phyloP scores from a whole-genome alignment of 2,888 invertebrate genomes.

The Beris chalybata region DNA sequence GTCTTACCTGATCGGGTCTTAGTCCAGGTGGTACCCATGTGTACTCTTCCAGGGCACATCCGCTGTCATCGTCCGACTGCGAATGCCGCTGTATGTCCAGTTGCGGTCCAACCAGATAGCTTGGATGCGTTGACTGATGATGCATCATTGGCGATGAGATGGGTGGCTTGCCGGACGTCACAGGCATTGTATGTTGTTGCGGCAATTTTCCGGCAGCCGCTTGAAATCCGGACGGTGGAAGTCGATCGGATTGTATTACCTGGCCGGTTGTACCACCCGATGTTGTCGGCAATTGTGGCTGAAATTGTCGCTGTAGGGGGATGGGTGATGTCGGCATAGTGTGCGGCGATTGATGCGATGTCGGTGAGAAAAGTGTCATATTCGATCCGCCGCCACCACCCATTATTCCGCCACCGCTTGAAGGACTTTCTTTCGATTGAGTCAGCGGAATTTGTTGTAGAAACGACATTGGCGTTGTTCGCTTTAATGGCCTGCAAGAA shows the following conservation, averaged over 20 bases:
- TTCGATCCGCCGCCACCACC: conserved; percentile 49
- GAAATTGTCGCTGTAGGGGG: conserved; percentile 51
- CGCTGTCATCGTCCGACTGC: conserved; percentile 96
- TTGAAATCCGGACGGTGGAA: conserved; percentile 40
- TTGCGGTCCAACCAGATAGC: conserved; percentile 52
- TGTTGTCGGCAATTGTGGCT: conserved; percentile 36
- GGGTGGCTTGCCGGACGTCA: conserved; percentile 36
- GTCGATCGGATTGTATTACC: conserved; percentile 20
- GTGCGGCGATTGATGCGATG: conserved; percentile 34
- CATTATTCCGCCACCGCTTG: conserved; percentile 20
- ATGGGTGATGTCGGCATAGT: conserved; percentile 51
- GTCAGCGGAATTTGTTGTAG: conserved; percentile 40
- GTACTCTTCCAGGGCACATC: conserved; percentile 98
- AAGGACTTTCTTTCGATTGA: conserved; percentile 36
- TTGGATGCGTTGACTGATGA: conserved; percentile 50
- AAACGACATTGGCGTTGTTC: conserved; percentile 40
- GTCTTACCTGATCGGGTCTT: conserved; percentile 89
- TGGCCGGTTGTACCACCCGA: conserved; percentile 11
- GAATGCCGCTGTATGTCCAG: conserved; percentile 81
- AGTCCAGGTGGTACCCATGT: conserved; percentile 98
- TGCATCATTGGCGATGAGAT: conserved; percentile 54
- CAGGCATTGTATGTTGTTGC: conserved; percentile 15
- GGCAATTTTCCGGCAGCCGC: conserved; percentile 38
- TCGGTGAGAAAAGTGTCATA: conserved; percentile 45
- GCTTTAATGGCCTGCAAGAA: conserved; percentile 41